Evolutionary conservation across 2,797 vertebrate species (phyloP).

Genomic region (Eulemur rubriventer): DNA sequence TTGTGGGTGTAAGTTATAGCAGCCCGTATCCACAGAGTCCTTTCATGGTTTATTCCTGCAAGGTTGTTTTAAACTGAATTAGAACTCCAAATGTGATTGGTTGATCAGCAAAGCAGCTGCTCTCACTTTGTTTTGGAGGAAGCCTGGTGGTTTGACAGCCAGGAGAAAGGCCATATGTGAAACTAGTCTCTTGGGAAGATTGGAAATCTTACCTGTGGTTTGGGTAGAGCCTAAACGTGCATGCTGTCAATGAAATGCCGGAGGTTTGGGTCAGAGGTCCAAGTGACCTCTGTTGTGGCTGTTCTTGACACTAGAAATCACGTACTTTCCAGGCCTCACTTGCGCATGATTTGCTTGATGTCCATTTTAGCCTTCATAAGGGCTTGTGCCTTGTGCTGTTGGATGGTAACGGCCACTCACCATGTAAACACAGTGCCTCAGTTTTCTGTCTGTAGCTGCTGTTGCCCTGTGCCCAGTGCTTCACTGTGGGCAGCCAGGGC

Average conservation of each 20-base stretch:
- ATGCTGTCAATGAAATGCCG: constrained; percentile 39
- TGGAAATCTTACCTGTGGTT: not conserved
- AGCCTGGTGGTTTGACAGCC: constrained; percentile 58
- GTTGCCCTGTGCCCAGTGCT: constrained; percentile 77
- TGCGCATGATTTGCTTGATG: constrained; percentile 75
- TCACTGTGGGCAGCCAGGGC: constrained; percentile 80
- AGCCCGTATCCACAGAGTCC: constrained; percentile 71
- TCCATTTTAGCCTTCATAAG: constrained; percentile 81
- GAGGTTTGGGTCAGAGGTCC: constrained; percentile 60
- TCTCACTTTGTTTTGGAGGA: constrained; percentile 61
- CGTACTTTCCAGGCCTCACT: constrained; percentile 74
- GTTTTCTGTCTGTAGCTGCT: constrained; percentile 79
- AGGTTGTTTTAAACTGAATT: constrained; percentile 58
- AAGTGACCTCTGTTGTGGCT: constrained; percentile 53
- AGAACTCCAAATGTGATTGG: constrained; percentile 66
- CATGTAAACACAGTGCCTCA: constrained; percentile 78
- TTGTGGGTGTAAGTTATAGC: constrained; percentile 76
- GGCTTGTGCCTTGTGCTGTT: constrained; percentile 82
- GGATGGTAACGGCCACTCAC: constrained; percentile 76
- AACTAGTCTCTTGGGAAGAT: constrained; percentile 45
- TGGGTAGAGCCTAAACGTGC: not conserved
- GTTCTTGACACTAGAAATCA: constrained; percentile 66
- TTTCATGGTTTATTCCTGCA: constrained; percentile 66
- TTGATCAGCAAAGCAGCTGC: constrained; percentile 50
- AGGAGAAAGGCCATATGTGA: constrained; percentile 53